Conservation (phyloP, 2,797 vertebrate genomes). For the Hydrophis major region DNA sequence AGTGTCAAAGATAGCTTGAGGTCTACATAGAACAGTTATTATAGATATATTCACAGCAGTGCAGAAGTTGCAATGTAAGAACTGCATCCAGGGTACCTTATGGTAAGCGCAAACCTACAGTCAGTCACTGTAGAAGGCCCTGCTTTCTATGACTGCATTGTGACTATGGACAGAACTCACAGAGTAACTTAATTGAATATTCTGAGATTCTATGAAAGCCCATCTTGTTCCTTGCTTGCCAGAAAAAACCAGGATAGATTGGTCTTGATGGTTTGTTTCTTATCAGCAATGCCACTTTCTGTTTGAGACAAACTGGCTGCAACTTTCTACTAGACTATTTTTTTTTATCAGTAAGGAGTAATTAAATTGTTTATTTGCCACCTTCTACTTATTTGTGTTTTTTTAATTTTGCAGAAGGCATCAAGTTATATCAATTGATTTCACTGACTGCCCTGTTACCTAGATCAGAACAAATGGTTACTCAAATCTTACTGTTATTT, state of each 20-base stretch:
- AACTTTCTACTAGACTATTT: not conserved
- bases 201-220: not conserved
- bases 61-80: not conserved
- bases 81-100: not conserved
- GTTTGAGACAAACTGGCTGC: not conserved
- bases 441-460: not conserved
- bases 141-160: not conserved
- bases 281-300: not conserved
- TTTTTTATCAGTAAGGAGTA: not conserved
- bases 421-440: not conserved
- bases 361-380: not conserved
- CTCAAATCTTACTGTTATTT: not conserved
- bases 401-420: not conserved
- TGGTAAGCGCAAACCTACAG: not conserved
- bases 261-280: not conserved
- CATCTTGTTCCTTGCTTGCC: not conserved
- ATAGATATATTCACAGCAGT: not conserved
- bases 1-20: not conserved
- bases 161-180: not conserved
- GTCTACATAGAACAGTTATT: not conserved
- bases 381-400: not conserved
- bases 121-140: not conserved
- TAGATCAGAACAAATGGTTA: not conserved
- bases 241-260: not conserved
- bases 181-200: not conserved